A percentile compares a stretch with the other conserved stretches of the same genome.
Conservation (phyloP, 2,888 invertebrate genomes). For the Protula sp. region DNA sequence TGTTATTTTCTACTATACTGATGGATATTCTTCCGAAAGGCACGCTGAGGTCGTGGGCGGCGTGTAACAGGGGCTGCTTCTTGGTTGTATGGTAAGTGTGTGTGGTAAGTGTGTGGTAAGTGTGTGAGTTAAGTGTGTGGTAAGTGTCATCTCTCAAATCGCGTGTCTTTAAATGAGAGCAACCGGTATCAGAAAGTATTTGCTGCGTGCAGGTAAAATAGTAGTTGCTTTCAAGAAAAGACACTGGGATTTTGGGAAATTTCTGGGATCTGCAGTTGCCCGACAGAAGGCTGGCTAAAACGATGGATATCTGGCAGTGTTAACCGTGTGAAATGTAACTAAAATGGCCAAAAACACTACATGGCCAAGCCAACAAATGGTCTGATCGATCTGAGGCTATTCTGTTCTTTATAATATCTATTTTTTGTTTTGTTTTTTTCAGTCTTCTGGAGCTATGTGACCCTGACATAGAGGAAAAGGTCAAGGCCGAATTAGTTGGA, state of each 20-base stretch:
- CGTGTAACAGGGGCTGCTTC: constrained; percentile 53
- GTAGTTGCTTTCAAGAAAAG: not conserved
- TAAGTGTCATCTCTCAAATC: not conserved
- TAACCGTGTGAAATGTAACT: too few species aligned
- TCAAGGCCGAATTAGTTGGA: constrained; percentile 31
- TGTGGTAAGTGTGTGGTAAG: too few species aligned
- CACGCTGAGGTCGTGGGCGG: constrained; percentile 47
- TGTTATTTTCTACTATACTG: constrained; percentile 44
- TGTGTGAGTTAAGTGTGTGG: constrained; percentile 1
- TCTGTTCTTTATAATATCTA: not conserved
- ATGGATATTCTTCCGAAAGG: constrained; percentile 40
- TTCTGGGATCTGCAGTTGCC: too few species aligned
- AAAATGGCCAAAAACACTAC: too few species aligned
- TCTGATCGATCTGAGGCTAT: too few species aligned
- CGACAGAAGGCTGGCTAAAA: too few species aligned
- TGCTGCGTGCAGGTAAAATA: not conserved
- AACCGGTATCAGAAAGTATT: too few species aligned
- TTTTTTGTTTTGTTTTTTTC: constrained; percentile 5
- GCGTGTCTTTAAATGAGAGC: too few species aligned
- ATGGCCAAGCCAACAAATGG: too few species aligned
- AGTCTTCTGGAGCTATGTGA: constrained; percentile 43
- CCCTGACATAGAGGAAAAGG: constrained; percentile 32
- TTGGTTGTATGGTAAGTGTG: constrained; percentile 30
- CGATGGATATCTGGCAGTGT: too few species aligned
- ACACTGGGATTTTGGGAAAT: too few species aligned